A percentile compares a stretch with the other conserved stretches of the same genome.
Conservation (phyloP, 2,797 vertebrate species). For the Podarcis siculus region DNA sequence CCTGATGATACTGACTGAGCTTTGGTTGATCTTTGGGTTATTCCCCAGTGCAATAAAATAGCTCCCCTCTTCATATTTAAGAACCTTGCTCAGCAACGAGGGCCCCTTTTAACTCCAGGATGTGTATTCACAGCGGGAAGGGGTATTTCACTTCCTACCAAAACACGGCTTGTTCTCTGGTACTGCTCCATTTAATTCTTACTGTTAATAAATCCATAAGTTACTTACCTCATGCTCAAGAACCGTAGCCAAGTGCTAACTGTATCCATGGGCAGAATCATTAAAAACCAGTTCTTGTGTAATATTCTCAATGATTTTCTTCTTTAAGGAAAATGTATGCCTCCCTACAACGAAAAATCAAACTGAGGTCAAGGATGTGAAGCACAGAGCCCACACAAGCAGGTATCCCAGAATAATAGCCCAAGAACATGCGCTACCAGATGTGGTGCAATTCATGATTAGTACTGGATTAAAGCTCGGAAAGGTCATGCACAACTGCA, state of each 20-base stretch:
- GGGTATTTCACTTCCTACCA: slow-evolving; percentile 28
- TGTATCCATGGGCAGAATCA: neutral
- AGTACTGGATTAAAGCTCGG: neutral
- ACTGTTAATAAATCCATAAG: slow-evolving; percentile 7
- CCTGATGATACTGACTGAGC: slow-evolving; percentile 12
- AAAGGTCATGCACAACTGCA: neutral
- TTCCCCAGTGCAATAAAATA: slow-evolving; percentile 20
- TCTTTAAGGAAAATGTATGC: neutral
- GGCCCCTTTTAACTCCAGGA: slow-evolving; percentile 23
- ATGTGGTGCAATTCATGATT: neutral
- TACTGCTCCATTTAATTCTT: slow-evolving; percentile 6
- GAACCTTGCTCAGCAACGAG: slow-evolving; percentile 26
- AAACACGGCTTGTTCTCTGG: slow-evolving; percentile 1
- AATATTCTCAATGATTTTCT: neutral
- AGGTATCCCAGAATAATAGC: neutral
- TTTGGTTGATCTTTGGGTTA: slow-evolving; percentile 46
- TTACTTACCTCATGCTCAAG: slow-evolving; percentile 5
- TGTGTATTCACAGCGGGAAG: slow-evolving; percentile 13
- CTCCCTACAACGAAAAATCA: neutral
- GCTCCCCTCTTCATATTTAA: slow-evolving; percentile 34
- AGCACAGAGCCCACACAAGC: neutral
- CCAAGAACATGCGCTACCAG: neutral
- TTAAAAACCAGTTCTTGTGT: neutral
- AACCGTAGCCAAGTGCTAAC: slow-evolving; percentile 8
- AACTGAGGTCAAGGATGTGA: neutral